A percentile compares a stretch with the other conserved stretches of the same genome.
Conservation (phyloP, 1,140 invertebrate species). For the Ladona fulva region DNA sequence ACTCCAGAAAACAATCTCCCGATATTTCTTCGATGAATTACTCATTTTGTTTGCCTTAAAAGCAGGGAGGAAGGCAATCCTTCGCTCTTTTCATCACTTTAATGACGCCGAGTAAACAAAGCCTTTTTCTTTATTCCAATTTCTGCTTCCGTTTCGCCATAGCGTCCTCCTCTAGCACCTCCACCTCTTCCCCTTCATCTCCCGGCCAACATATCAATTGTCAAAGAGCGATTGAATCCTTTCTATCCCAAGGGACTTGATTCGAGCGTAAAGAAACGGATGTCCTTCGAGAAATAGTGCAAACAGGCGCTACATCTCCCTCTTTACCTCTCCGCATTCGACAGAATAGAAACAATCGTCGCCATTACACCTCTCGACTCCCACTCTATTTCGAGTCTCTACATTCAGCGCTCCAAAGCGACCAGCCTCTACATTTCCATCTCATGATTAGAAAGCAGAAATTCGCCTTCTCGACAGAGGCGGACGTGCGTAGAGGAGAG, state of each 20-base stretch:
- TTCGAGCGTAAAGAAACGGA: background rate
- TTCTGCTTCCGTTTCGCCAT: background rate
- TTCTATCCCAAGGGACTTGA: background rate
- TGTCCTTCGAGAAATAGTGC: background rate
- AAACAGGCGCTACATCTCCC: background rate
- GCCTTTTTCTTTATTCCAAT: background rate
- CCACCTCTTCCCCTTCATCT: background rate
- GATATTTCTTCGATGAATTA: background rate
- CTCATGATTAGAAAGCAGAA: too few relatives aligned
- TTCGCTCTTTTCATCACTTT: background rate
- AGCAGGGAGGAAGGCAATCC: background rate
- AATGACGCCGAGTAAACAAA: background rate
- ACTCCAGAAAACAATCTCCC: background rate
- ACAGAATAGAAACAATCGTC: background rate
- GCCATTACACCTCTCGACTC: background rate
- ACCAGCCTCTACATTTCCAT: too few relatives aligned
- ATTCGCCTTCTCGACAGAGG: too few relatives aligned
- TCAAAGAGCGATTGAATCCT: background rate
- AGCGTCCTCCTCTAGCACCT: background rate
- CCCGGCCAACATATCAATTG: background rate
- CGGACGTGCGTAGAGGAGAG: too few relatives aligned
- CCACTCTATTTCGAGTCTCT: background rate
- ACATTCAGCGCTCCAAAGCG: background rate
- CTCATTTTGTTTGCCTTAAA: background rate
- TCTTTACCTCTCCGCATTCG: background rate